Base-by-base conservation (phyloP, 30 jellyfish, hydroid and myxozoan genomes). In the Aurelia aurita region DNA sequence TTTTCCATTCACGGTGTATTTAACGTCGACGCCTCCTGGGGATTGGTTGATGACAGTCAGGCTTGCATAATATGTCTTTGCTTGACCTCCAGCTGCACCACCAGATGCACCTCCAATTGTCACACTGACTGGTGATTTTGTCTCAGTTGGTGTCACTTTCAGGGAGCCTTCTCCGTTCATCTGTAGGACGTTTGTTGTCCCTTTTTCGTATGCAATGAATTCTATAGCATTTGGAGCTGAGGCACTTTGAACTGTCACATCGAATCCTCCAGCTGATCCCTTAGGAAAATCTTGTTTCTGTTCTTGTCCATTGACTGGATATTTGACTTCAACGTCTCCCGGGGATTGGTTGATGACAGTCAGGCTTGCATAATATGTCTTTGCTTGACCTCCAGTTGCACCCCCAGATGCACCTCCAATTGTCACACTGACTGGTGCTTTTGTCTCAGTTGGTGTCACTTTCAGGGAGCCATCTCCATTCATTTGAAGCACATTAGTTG, bases 331-430 rank as follows among this genome's bases (percentile, higher is more conserved):
- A 13, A 85, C 58, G 60, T 62, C 89, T 28, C 61, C 32, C 5
- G 95, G 78, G 1, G 95, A 79, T 74, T 74, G 95, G 70, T 92
- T 92, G 62, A 72, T 93, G 46, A 91, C 93, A 23, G 82, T 75
- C 39, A 91, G 68, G 64, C 87, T 67, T 21, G 90, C 88, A 59
- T 85, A 91, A 72, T 92, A 92, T 16, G 72, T 47, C 70, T 82
- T 80, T 22, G 53, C 62, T 67, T 82, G 64, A 0, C 91, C 91
- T 1, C 81, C 81, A 59, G 26, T 26, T 19, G 79, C 39, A 3
- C 76, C 78, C 11, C 46, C 46, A 34, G 2, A 0, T 34, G 46
- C 46, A 34, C 46, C 46, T 2, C 46, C 46, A 34, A 63, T 63
- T 73, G 86, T 73, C 21, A 73, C 86, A 4, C 21, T 15, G 15